Evolutionary conservation across 2,888 invertebrate genomes (phyloP).

Genomic region (Dasysyrphus albostriatus): DNA sequence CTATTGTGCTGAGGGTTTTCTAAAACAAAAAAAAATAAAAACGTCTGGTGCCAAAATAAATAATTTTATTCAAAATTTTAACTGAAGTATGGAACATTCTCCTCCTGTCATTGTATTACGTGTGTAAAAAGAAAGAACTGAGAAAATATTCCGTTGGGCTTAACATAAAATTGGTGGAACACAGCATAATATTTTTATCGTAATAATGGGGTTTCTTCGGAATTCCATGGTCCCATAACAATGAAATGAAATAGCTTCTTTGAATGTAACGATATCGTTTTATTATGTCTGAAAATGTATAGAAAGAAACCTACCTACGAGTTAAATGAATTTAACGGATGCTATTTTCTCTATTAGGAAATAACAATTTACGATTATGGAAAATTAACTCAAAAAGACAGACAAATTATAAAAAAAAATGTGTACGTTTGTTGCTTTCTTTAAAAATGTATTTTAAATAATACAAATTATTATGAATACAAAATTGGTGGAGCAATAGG

Average conservation of each 20-base stretch:
- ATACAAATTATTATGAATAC: too few relatives aligned
- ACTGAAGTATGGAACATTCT: neutral
- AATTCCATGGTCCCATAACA: slow-evolving; percentile 14
- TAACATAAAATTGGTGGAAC: neutral
- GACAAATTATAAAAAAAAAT: too few relatives aligned
- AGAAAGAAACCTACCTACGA: neutral
- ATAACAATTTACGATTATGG: neutral
- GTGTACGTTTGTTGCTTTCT: too few relatives aligned
- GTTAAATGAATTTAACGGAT: neutral
- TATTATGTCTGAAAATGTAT: slow-evolving; percentile 5
- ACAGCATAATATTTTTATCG: slow-evolving; percentile 18
- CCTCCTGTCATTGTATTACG: slow-evolving; percentile 6
- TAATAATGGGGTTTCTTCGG: slow-evolving; percentile 3
- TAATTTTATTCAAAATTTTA: slow-evolving; percentile 19
- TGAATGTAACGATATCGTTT: slow-evolving; percentile 11
- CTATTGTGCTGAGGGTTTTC: neutral
- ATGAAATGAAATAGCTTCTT: slow-evolving; percentile 15
- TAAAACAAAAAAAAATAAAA: neutral
- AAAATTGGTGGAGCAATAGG: too few relatives aligned
- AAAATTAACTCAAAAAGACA: neutral
- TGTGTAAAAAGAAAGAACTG: slow-evolving; percentile 7
- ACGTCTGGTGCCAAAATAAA: slow-evolving; percentile 9
- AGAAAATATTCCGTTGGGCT: neutral
- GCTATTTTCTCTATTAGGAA: neutral
- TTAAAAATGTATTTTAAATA: too few relatives aligned